These are phyloP conservation scores for Halcyon malimbica DNA, from an alignment of 2,113 vertebrate species.

Conservation along the genomic window DNA sequence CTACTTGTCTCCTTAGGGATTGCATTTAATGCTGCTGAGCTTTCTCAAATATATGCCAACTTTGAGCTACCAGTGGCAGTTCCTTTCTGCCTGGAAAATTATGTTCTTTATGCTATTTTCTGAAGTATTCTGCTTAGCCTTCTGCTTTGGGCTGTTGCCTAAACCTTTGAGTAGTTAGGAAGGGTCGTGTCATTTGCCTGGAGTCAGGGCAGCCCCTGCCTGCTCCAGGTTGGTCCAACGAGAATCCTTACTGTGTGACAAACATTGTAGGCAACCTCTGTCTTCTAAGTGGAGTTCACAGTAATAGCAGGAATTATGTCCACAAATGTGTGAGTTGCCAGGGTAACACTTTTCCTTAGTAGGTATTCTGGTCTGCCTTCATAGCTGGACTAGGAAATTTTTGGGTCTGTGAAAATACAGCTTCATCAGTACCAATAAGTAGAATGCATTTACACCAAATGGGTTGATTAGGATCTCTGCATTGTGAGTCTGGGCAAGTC, in stretches of 20 bases:
- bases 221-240: not conserved
- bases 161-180: not conserved
- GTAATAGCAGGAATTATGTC: not conserved
- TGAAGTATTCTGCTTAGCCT: not conserved
- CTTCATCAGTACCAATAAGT: not conserved
- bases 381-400: not conserved
- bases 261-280: not conserved
- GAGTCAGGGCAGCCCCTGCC: not conserved
- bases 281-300: not conserved
- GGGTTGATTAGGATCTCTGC: not conserved
- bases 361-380: not conserved
- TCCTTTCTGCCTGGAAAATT: not conserved
- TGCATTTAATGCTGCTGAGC: not conserved
- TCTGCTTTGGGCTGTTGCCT: not conserved
- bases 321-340: not conserved
- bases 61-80: not conserved
- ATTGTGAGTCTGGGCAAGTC: not conserved
- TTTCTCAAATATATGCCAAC: not conserved
- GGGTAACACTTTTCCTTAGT: not conserved
- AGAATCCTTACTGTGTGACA: not conserved
- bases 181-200: not conserved
- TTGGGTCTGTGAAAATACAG: not conserved
- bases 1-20: not conserved
- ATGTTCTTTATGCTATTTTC: not conserved
- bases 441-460: not conserved